Base-by-base conservation (phyloP, 1,140 invertebrate species). In the Chelonus insularis region DNA sequence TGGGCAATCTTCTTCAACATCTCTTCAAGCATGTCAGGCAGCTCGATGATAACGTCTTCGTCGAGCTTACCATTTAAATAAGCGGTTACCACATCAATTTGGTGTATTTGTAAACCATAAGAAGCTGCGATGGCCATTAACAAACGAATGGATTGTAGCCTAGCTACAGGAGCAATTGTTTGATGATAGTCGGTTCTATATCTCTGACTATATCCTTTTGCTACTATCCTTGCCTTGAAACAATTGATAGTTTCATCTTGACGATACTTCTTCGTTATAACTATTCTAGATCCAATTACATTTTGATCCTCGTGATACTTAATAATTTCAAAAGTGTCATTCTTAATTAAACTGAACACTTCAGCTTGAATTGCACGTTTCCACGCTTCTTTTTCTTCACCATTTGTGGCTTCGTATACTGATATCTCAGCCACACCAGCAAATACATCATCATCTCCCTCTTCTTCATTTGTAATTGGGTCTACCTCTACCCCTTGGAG, bases 1-100 rank as follows among this genome's bases (percentile, higher is more conserved):
- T 16, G 3, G 2, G 11, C 50, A 43, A 23, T 16, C 21, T 4
- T 21, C 4, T 48, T 18, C n/a, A 60, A 23, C 20, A 20, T 5
- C 37, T 51, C 2, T 12, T 12, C 7, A 11, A 37, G n/a, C 14
- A 39, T 18, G 2, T 51, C 11, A 21, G 57, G 57, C 8, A 51
- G 9, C 5, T 51, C 47, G 29, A 45, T 73, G 45, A 66, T 71
- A 11, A 76, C 41, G 25, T 68, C 60, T 66, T 76, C 68, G 11
- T 70, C 59, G 2, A 79, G 20, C 4, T 65, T 48, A 5, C 60
- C 72, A 62, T 77, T 63, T n/a, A 76, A 45, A 69, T 70, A 77
- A n/a, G 77, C 77, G 16, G 71, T 76, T 12, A 60, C 64, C 1
- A 79, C 51, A 62, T 78, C 73, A 34, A 72, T 54, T 25, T 72